phyloP scores from a whole-genome alignment of 2,113 vertebrate species.

The Corythoichthys intestinalis region DNA sequence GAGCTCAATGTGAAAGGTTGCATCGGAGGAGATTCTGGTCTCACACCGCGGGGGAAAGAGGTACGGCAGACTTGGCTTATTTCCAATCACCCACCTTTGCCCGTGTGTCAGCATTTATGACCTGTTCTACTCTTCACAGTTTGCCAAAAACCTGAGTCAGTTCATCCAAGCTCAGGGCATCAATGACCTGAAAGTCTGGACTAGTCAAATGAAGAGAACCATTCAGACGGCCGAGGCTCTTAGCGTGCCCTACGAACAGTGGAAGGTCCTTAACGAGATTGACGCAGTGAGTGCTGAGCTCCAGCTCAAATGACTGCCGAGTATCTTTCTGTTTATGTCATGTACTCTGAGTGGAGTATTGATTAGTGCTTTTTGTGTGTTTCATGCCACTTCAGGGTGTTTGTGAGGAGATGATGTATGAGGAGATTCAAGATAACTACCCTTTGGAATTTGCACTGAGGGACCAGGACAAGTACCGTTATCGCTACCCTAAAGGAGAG shows the following conservation, averaged over 20 bases:
- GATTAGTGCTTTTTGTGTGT: conserved; percentile 32
- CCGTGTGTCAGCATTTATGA: not conserved
- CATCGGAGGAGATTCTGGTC: conserved; percentile 92
- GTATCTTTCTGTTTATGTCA: not conserved
- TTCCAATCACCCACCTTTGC: not conserved
- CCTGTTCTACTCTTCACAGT: conserved; percentile 67
- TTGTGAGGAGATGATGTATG: conserved; percentile 96
- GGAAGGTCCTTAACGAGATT: conserved; percentile 97
- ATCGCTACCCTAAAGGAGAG: conserved; percentile 97
- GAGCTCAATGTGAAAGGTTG: conserved; percentile 92
- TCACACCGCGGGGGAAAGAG: conserved; percentile 83
- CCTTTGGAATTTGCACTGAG: conserved; percentile 93
- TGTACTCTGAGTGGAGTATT: not conserved
- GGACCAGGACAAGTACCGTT: conserved; percentile 98
- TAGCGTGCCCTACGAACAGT: conserved; percentile 94
- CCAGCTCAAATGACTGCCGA: not conserved
- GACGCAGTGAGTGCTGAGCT: conserved; percentile 79
- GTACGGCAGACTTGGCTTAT: conserved; percentile 43
- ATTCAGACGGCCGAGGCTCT: conserved; percentile 96
- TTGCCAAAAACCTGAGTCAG: conserved; percentile 81
- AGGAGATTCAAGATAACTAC: conserved; percentile 91
- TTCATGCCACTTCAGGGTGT: conserved; percentile 79
- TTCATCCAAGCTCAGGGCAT: conserved; percentile 92
- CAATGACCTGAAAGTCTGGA: conserved; percentile 96
- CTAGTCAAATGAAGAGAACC: conserved; percentile 98